Base-by-base conservation (phyloP, 1,140 invertebrate genomes). In the Anoplophora glabripennis region DNA sequence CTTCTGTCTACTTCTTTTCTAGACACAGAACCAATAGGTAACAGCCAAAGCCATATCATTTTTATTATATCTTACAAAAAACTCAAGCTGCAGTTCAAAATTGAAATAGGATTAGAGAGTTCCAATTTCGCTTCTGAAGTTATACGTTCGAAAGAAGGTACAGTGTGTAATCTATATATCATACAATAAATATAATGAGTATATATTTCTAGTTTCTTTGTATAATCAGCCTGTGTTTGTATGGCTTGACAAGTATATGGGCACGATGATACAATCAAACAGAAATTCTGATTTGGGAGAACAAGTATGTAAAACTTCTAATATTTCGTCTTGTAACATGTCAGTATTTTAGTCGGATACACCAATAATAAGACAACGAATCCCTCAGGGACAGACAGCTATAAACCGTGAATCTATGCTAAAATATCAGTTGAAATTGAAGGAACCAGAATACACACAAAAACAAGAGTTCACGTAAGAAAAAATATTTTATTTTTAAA, bases 361-460 rank as follows among this genome's bases (percentile, higher is more conserved):
- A 56, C 75, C 79, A 59, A 75, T 86, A 64, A 76, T 84, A 37
- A 72, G 84, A 72, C 76, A 83, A 64, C 80, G 78, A 66, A 82
- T 88, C 67, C 82, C 83, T 35, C 79, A 81, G 63, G 87, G 85
- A 9, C 85, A 86, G 61, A 86, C 86, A 21, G 84, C 87, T 10
- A 82, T 88, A 41, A 86, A 88, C 12, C 80, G 93, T 71, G 92
- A 95, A 74, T 90, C 85, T 61, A 82, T 90, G 7, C 86, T 93
- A 28, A 82, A 86, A 49, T 83, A 87, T 69, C 86, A 92, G 66
- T 89, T 94, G 85, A 81, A 83, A 60, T 83, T 88, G 64, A 87
- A 89, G 74, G 89, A 93, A 74, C 81, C 85, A 67, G 87, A 93
- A 61, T 96, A 92, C 73, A 93, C 89, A 33, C 85, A 89, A 68